Evolutionary conservation across 2,888 invertebrate genomes (phyloP), one percentile per base, ranked within the genome.

Genomic region (Caenorhabditis uteleia): DNA sequence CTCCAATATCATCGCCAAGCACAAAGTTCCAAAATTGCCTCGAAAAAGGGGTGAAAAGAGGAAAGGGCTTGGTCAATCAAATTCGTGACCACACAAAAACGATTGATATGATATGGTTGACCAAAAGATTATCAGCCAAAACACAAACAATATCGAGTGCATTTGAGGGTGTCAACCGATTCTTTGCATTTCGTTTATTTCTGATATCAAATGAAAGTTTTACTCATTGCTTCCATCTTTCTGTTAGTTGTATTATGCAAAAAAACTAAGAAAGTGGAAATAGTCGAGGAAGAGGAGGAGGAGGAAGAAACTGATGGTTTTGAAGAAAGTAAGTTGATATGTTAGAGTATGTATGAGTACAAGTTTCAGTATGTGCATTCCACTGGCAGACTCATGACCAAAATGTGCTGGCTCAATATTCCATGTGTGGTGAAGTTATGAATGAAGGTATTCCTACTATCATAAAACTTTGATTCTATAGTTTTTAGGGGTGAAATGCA

Each of bases 331-430:
- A 18, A 62, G 70, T 55, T 49, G 10, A 20, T 10, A 31, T 12
- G 18, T 31, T 18, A 8, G 34, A 33, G 39, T 39, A 29, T 12
- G n/a, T 14, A 6, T 31, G 16, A 45, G 23, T 27, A 26, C 26
- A 34, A 16, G 34, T n/a, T 73, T 31, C 53, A 76, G 77, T 76
- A 10, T 77, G 77, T 42, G 74, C 75, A 1, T 74, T 71, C 16
- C 77, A 74, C 1, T 77, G 77, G 77, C 77, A 77, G 51, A 74
- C 74, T n/a, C 77, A 75, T 46, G 75, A 75, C 36, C 70, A 75
- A 48, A 77, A 77, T 48, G 74, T 77, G 25, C 59, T 77, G 8
- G 66, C 75, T 23, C 64, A 72, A 25, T 77, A 73, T 48, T 61
- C 75, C 10, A 72, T 68, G 66, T 77, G 77, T 48, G 46, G 48